phyloP scores from a whole-genome alignment of 2,888 invertebrate genomes.

The Cheilosia vulpina region DNA sequence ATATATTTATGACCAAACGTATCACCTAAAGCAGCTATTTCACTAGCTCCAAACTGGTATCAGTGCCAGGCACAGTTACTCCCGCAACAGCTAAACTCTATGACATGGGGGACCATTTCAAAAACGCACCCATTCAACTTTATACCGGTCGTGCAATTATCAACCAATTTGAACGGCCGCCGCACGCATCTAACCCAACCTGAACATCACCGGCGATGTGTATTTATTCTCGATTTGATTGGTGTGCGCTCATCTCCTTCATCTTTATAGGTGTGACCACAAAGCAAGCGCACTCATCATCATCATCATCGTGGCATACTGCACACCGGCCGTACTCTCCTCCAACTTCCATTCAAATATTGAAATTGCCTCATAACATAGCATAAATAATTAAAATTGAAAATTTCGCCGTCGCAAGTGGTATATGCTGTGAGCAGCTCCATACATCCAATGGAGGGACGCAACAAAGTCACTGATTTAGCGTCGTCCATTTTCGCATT shows the following conservation, averaged over 20 bases:
- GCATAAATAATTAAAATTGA: conserved; percentile 72
- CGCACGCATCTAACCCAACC: conserved; percentile 50
- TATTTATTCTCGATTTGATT: conserved; percentile 68
- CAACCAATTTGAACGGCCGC: conserved; percentile 48
- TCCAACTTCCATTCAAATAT: conserved; percentile 54
- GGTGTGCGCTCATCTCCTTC: conserved; percentile 60
- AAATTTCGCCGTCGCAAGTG: conserved; percentile 42
- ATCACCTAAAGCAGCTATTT: conserved; percentile 14
- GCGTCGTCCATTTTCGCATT: conserved; percentile 72
- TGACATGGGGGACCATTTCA: conserved; percentile 19
- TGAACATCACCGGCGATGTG: conserved; percentile 43
- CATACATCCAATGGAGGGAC: conserved; percentile 24
- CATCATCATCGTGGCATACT: conserved; percentile 29
- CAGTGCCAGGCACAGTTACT: background rate
- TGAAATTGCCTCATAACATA: conserved; percentile 69
- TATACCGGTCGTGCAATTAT: conserved; percentile 54
- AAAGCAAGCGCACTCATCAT: conserved; percentile 53
- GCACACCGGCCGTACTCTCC: conserved; percentile 27
- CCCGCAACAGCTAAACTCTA: conserved; percentile 26
- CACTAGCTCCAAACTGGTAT: conserved; percentile 21
- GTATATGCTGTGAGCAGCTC: conserved; percentile 3
- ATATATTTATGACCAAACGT: conserved; percentile 30
- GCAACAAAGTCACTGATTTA: conserved; percentile 73
- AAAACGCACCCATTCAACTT: conserved; percentile 54
- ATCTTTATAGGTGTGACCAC: conserved; percentile 68